phyloP scores from a whole-genome alignment of 2,888 invertebrate species.

The Xanthia togata region DNA sequence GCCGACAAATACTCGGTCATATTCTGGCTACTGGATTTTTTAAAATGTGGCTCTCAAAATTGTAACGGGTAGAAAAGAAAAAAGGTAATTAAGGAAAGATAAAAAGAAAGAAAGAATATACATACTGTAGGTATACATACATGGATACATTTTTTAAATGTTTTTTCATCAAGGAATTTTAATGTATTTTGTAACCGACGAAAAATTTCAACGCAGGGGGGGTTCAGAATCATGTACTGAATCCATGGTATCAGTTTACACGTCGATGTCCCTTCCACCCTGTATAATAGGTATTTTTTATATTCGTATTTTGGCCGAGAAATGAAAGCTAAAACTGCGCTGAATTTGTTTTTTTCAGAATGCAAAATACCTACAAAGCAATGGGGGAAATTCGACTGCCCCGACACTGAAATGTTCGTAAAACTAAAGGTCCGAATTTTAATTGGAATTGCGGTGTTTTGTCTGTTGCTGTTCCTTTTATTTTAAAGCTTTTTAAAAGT shows the following conservation, averaged over 20 bases:
- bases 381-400: background rate
- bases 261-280: too few species aligned
- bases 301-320: background rate
- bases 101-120: too few species aligned
- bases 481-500: background rate
- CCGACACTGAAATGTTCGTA: background rate
- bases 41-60: constrained; percentile 50
- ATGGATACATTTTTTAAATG: too few species aligned
- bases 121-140: too few species aligned
- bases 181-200: too few species aligned
- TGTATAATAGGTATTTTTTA: too few species aligned
- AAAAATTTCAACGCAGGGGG: too few species aligned
- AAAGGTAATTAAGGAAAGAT: too few species aligned
- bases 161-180: too few species aligned
- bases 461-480: background rate
- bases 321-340: background rate
- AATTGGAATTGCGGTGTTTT: background rate
- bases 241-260: too few species aligned
- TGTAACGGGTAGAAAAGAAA: background rate
- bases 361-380: background rate
- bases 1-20: constrained; percentile 83
- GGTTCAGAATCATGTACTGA: too few species aligned
- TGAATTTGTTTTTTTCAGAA: background rate
- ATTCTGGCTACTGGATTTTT: constrained; percentile 76
- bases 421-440: background rate